Conservation (phyloP, 2,888 invertebrate genomes). For the Polyommatus icarus region DNA sequence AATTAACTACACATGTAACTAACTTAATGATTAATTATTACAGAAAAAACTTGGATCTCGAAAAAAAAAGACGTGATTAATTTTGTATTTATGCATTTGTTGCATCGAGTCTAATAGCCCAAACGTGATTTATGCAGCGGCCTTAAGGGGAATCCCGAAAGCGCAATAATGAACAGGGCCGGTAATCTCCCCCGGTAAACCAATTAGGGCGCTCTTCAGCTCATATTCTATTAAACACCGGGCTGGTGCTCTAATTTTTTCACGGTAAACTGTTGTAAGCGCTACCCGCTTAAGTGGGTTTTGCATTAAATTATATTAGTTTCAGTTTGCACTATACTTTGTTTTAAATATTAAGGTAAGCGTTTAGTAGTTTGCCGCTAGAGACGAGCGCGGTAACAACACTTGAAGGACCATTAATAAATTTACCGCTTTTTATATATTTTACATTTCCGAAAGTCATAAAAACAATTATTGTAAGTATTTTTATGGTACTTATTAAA, state of each 20-base stretch:
- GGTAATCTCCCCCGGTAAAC: slow-evolving; percentile 63
- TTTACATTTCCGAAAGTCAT: too few species aligned
- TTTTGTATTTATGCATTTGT: slow-evolving; percentile 24
- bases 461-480: too few species aligned
- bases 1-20: too few species aligned
- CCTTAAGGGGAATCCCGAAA: slow-evolving; percentile 60
- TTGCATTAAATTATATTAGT: slow-evolving; percentile 25
- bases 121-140: slow-evolving; percentile 45
- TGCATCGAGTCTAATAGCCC: slow-evolving; percentile 53
- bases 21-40: too few species aligned
- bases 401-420: background rate
- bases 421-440: background rate
- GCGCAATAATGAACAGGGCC: slow-evolving; percentile 64
- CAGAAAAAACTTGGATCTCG: too few species aligned
- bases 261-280: slow-evolving; percentile 23
- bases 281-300: slow-evolving; percentile 18
- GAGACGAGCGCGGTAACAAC: background rate
- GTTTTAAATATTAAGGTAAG: background rate
- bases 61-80: background rate
- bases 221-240: slow-evolving; percentile 39
- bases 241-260: slow-evolving; percentile 23
- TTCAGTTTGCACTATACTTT: slow-evolving; percentile 2
- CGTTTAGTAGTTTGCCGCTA: background rate
- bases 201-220: slow-evolving; percentile 54
- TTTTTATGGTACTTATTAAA: too few species aligned